Conservation (phyloP, 2,113 vertebrate species). For the Gymnarchus niloticus region DNA sequence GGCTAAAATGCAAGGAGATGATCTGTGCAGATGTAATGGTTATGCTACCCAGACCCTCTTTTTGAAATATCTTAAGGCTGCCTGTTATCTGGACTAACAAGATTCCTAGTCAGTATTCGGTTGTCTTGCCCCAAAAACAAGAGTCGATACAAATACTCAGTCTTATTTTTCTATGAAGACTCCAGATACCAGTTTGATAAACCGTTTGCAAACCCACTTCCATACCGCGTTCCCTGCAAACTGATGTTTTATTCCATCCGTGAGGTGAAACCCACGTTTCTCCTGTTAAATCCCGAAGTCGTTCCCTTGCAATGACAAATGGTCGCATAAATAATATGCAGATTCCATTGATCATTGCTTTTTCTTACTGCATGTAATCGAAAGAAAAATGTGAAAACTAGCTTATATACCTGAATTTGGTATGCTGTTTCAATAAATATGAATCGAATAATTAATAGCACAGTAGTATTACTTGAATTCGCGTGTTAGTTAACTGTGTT, state of each 20-base stretch:
- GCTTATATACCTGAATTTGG: not conserved
- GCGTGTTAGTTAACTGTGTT: too few relatives aligned
- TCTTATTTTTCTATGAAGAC: not conserved
- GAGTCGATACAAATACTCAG: not conserved
- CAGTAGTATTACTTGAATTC: not conserved
- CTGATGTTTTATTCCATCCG: too few relatives aligned
- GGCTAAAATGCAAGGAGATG: not conserved
- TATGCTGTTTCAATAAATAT: not conserved
- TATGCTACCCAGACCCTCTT: too few relatives aligned
- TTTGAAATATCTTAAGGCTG: not conserved
- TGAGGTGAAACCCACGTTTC: not conserved
- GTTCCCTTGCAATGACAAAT: not conserved
- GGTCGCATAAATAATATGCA: not conserved
- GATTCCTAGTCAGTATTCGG: not conserved
- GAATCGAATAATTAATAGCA: not conserved
- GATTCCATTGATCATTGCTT: too few relatives aligned
- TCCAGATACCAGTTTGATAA: not conserved
- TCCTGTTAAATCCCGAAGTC: not conserved
- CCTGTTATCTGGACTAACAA: not conserved
- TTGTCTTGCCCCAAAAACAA: not conserved
- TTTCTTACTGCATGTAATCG: too few relatives aligned
- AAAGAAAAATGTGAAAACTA: too few relatives aligned
- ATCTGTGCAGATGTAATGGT: not conserved
- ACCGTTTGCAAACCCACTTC: too few relatives aligned
- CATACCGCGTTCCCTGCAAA: too few relatives aligned